Evolutionary conservation across 2,797 vertebrate species (phyloP), one percentile per base, ranked within the genome.

Genomic region (Hydrophis major): DNA sequence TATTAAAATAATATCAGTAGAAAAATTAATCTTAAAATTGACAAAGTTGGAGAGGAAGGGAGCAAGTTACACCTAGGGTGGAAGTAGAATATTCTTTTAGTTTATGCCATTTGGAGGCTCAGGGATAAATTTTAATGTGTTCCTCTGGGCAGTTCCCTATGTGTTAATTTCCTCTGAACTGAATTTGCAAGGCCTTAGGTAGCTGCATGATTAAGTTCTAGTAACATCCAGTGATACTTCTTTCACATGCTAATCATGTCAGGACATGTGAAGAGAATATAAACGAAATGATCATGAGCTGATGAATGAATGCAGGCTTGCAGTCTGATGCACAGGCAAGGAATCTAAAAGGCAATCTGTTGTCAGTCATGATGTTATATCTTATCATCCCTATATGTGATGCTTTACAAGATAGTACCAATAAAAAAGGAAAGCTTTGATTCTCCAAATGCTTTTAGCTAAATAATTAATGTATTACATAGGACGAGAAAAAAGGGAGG

Each of bases 261-360:
- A 94, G 63, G 89, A 90, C 91, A 69, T 94, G 93, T 93, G 88
- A 94, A 91, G 86, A 92, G 27, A 94, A 90, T 93, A 59, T 95
- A 94, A 96, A 93, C 91, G 92, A 95, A 93, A 94, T 92, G 42
- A 94, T 86, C 93, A 56, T 93, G 89, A 94, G 63, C 94, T 92
- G 88, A 27, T 60, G 53, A 90, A 87, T 56, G 90, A 95, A 91
- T 55, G 32, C 66, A 20, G 32, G 27, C 47, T 83, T 93, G 27
- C 11, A 55, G n/a, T 57, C 66, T 56, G 47, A 78, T 90, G 47
- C 14, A 56, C 7, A 92, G 53, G 59, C 14, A 57, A 56, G 61
- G 27, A 69, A 88, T 88, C 53, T 27, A 69, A 74, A 6, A 88
- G 50, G 13, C 32, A 42, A 18, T 50, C 32, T 37, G 4, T 91